Percentiles rank a stretch among this genome's conserved stretches.
Evolutionary conservation across 1,140 invertebrate species (phyloP).

Genomic region (Teleopsis dalmanni): DNA sequence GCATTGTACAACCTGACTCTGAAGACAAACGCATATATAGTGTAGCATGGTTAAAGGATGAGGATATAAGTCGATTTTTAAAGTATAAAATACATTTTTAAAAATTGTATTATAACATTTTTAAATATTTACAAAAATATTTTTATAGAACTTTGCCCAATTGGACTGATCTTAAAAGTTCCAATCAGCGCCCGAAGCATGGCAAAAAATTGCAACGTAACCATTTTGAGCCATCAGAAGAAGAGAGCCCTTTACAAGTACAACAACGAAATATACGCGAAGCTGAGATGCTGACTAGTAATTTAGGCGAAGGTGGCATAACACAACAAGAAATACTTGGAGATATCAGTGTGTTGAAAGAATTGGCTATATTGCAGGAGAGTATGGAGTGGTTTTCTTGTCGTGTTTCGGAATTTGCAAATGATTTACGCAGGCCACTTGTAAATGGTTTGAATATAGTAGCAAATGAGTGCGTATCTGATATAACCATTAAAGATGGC

Average conservation of each 20-base stretch:
- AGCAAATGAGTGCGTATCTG: constrained; percentile 20
- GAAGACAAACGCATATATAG: constrained; percentile 76
- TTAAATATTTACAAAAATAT: not conserved
- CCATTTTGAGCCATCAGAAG: constrained; percentile 51
- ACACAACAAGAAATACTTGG: constrained; percentile 75
- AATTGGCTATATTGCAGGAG: constrained; percentile 82
- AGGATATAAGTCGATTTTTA: constrained; percentile 85
- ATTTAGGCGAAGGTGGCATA: constrained; percentile 78
- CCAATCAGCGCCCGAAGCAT: constrained; percentile 42
- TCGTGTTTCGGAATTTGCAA: constrained; percentile 49
- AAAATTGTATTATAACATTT: not conserved
- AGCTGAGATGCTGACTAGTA: constrained; percentile 84
- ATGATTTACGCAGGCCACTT: constrained; percentile 45
- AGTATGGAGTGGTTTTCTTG: constrained; percentile 76
- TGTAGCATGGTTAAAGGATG: constrained; percentile 87
- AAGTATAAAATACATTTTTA: constrained; percentile 46
- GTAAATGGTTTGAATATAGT: constrained; percentile 29
- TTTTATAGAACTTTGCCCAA: constrained; percentile 66
- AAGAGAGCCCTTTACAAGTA: constrained; percentile 69
- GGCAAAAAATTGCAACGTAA: constrained; percentile 31
- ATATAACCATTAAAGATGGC: constrained; percentile 36
- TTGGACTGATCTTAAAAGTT: constrained; percentile 67
- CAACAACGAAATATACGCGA: constrained; percentile 76
- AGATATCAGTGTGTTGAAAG: constrained; percentile 66
- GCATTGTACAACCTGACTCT: constrained; percentile 71